A percentile compares a stretch with the other conserved stretches of the same genome.
Evolutionary conservation across 1,140 invertebrate species (phyloP).

Genomic region (Cotesia typhae): DNA sequence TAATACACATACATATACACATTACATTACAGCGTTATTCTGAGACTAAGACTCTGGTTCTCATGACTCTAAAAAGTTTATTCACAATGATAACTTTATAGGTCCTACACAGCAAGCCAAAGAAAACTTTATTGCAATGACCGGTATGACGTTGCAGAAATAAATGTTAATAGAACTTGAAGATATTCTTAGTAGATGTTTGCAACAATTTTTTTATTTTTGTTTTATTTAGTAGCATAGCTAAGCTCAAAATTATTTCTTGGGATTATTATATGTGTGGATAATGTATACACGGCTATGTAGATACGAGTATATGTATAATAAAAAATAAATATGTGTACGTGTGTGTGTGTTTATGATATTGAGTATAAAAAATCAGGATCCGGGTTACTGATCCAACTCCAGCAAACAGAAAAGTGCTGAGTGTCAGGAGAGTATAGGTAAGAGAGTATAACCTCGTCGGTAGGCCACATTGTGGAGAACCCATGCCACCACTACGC

Average conservation of each 20-base stretch:
- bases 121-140: not conserved
- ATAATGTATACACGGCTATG: no score
- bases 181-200: not conserved
- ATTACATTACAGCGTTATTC: not conserved
- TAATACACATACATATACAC: no score
- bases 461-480: conserved; percentile 25
- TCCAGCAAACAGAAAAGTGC: conserved; percentile 18
- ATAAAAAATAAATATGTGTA: not conserved
- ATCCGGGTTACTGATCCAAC: conserved; percentile 18
- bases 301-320: not conserved
- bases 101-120: not conserved
- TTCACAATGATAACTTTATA: conserved; percentile 15
- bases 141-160: not conserved
- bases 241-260: no score
- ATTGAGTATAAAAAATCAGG: not conserved
- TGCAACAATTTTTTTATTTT: not conserved
- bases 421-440: conserved; percentile 25
- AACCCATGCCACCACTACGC: conserved; percentile 18
- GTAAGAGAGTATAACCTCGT: not conserved
- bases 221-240: conserved; percentile 2
- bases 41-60: not conserved
- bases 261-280: no score
- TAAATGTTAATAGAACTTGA: not conserved
- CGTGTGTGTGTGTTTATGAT: not conserved
- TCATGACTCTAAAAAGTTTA: conserved; percentile 13